A percentile compares a stretch with the other conserved stretches of the same genome.
phyloP scores from a whole-genome alignment of 2,888 invertebrate genomes.

The Mesochorus sp. region DNA sequence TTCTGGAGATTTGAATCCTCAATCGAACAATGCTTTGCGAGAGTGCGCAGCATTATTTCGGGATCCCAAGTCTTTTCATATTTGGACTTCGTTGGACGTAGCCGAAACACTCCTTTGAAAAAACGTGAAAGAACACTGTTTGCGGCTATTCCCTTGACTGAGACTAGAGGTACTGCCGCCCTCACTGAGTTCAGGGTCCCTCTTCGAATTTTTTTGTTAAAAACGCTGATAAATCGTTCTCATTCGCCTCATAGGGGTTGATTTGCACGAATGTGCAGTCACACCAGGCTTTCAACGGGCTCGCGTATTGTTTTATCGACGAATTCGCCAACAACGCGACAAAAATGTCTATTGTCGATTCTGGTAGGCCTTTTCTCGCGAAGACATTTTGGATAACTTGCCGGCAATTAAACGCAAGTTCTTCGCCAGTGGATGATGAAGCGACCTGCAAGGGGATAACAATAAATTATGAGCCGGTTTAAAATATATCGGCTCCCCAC shows the following conservation, averaged over 20 bases:
- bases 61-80: slow-evolving; percentile 44
- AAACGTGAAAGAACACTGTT: too few species aligned
- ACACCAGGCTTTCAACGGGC: slow-evolving; percentile 13
- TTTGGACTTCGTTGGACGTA: too few species aligned
- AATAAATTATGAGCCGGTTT: background rate
- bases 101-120: slow-evolving; percentile 45
- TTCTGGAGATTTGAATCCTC: slow-evolving; percentile 30
- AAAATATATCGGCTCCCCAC: slow-evolving; percentile 19
- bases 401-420: slow-evolving; percentile 14
- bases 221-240: slow-evolving; percentile 23
- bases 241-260: background rate
- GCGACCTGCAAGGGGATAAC: slow-evolving; percentile 1
- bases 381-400: slow-evolving; percentile 5
- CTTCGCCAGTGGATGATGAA: background rate
- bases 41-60: too few species aligned
- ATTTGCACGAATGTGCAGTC: background rate
- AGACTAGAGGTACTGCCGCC: too few species aligned
- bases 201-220: slow-evolving; percentile 22
- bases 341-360: slow-evolving; percentile 23
- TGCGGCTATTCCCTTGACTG: too few species aligned
- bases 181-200: too few species aligned
- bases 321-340: slow-evolving; percentile 36
- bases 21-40: slow-evolving; percentile 5
- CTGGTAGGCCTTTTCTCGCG: background rate
- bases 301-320: slow-evolving; percentile 26